These are phyloP conservation scores for Halcyon leucocephala DNA, from an alignment of 2,797 vertebrate species.

Conservation along the genomic window DNA sequence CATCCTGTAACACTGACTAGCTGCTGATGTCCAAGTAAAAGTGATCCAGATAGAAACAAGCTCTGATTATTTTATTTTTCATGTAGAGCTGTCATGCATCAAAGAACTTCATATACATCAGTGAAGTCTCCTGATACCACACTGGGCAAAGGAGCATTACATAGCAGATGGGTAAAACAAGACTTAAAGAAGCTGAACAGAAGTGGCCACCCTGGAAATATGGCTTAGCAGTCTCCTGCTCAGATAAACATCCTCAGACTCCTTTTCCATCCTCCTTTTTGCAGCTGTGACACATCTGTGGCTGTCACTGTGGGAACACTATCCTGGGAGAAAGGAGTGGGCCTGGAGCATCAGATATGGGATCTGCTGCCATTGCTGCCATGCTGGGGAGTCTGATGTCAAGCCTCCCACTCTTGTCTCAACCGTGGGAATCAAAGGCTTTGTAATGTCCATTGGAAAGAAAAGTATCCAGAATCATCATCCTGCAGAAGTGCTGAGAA, in stretches of 20 bases:
- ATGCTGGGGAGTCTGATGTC: accelerated
- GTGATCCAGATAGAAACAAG: background rate
- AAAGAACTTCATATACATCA: background rate
- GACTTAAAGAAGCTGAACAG: constrained; percentile 6
- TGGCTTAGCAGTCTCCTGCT: background rate
- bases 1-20: background rate
- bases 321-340: background rate
- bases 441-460: background rate
- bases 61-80: constrained; percentile 2
- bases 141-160: background rate
- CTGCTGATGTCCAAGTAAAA: background rate
- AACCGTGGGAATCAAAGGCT: background rate
- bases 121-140: background rate
- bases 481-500: background rate
- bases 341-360: background rate
- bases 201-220: background rate
- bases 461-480: background rate
- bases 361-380: accelerated
- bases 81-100: background rate
- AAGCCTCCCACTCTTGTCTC: background rate
- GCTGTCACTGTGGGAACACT: accelerated
- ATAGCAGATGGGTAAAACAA: constrained; percentile 12
- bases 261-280: background rate
- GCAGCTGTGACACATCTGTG: background rate
- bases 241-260: background rate